Base-by-base conservation (phyloP, 2,888 invertebrate species). In the Drosophila helvetica region DNA sequence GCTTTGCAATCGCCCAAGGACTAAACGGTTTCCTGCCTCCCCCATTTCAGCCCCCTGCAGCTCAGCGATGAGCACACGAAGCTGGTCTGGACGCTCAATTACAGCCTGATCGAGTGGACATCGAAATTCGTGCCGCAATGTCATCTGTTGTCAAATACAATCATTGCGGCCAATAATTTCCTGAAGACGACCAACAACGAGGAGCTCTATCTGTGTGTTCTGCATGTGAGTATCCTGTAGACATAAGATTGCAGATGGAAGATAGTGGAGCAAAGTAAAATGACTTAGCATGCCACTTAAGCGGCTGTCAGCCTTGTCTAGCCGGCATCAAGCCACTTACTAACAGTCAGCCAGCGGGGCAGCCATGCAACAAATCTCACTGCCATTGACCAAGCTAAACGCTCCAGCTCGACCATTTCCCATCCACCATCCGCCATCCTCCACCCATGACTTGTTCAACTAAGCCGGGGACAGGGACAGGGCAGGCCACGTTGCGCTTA, bases 61-160 rank as follows among this genome's bases (percentile, higher is more conserved):
- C 91, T 90, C 74, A 92, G 92, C 79, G 94, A 95, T 87, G 94
- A 94, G 76, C 95, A 96, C 89, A 93, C 94, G 60, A 92, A 95
- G 76, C 92, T 95, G 54, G 93, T 96, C 88, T 96, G 96, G 96
- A 94, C 96, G 30, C 91, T 96, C 54, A 94, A 95, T 55, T 96
- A 96, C 91, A 96, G 95, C 91, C 92, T 96, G 68, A 93, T 96
- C 82, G 96, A 96, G 91, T 94, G 95, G 89, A 93, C 95, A 42
- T 94, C 95, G 74, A 95, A 95, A 86, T 93, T 93, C 59, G 94
- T 94, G 74, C 92, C 94, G 57, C 94, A 94, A 75, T 92, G 93
- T 50, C 93, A 94, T 91, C 92, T 94, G 85, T 92, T 94, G 61
- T 92, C 93, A 19, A 93, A 93, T 61, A 93, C 94, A 50, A 91